phyloP scores from a whole-genome alignment of 2,888 invertebrate genomes.

The Rhabditophanes sp. region DNA sequence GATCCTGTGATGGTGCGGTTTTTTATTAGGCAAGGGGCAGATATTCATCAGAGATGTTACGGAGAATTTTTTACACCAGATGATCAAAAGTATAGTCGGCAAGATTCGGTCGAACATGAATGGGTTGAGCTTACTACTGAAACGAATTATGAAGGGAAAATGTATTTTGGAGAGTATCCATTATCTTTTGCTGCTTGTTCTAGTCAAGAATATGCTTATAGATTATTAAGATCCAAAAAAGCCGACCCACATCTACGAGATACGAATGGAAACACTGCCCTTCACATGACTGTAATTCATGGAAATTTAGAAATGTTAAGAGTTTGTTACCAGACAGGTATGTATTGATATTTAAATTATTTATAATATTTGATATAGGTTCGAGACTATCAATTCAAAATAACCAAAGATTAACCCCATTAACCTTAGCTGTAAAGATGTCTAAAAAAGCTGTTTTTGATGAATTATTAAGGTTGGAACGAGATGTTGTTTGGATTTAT shows the following conservation, averaged over 20 bases:
- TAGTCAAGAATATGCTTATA: conserved; percentile 84
- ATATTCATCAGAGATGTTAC: conserved; percentile 59
- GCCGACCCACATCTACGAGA: conserved; percentile 85
- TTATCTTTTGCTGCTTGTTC: conserved; percentile 84
- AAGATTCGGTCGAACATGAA: conserved; percentile 73
- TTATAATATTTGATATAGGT: conserved; percentile 81
- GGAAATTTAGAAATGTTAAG: conserved; percentile 63
- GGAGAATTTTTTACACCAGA: conserved; percentile 95
- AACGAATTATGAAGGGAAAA: conserved; percentile 72
- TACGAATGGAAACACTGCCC: conserved; percentile 84
- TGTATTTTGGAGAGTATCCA: conserved; percentile 96
- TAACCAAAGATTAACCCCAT: conserved; percentile 67
- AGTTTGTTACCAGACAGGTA: no score
- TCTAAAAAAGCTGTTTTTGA: conserved; percentile 78
- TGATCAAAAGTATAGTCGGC: conserved; percentile 76
- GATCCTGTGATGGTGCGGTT: conserved; percentile 93
- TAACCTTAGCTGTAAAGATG: conserved; percentile 77
- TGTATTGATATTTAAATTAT: no score
- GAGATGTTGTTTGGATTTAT: conserved; percentile 92
- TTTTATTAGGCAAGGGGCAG: conserved; percentile 71
- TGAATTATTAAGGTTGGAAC: conserved; percentile 79
- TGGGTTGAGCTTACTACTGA: conserved; percentile 66
- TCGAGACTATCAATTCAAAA: conserved; percentile 69
- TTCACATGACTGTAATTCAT: conserved; percentile 88
- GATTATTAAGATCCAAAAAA: conserved; percentile 75